A percentile compares a stretch with the other conserved stretches of the same genome.
These are phyloP conservation scores for Blera fallax DNA, from an alignment of 2,888 invertebrate genomes.

Conservation along the genomic window DNA sequence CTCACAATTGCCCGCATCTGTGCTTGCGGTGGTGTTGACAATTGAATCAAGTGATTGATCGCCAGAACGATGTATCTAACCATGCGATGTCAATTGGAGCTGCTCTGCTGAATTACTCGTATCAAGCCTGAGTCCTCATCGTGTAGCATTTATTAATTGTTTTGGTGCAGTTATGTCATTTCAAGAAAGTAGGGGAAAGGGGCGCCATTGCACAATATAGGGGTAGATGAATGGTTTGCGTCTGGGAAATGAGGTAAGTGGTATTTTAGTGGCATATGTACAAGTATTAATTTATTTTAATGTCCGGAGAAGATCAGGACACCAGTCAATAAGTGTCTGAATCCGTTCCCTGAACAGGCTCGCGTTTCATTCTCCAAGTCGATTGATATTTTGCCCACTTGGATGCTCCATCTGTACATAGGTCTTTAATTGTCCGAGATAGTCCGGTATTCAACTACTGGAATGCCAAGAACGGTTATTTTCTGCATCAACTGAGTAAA, in stretches of 20 bases:
- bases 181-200: not conserved
- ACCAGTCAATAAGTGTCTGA: too few species aligned
- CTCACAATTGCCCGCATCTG: slow-evolving; percentile 25
- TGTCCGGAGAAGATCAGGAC: too few species aligned
- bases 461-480: too few species aligned
- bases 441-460: too few species aligned
- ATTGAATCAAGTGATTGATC: slow-evolving; percentile 53
- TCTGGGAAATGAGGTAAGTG: not conserved
- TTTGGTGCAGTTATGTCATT: not conserved
- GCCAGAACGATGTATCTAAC: slow-evolving; percentile 16
- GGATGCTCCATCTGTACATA: too few species aligned
- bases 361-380: too few species aligned
- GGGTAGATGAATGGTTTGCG: not conserved
- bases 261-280: too few species aligned
- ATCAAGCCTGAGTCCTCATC: not conserved
- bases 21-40: slow-evolving; percentile 32
- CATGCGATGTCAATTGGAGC: slow-evolving; percentile 25
- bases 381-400: too few species aligned
- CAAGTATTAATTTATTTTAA: too few species aligned
- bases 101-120: not conserved
- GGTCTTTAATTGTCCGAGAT: too few species aligned
- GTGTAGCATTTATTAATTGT: not conserved
- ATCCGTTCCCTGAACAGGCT: too few species aligned
- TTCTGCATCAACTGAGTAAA: too few species aligned
- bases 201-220: not conserved